Evolutionary conservation across 2,113 vertebrate genomes (phyloP), one percentile per base, ranked within the genome.

Genomic region (Pangasianodon hypophthalmus): DNA sequence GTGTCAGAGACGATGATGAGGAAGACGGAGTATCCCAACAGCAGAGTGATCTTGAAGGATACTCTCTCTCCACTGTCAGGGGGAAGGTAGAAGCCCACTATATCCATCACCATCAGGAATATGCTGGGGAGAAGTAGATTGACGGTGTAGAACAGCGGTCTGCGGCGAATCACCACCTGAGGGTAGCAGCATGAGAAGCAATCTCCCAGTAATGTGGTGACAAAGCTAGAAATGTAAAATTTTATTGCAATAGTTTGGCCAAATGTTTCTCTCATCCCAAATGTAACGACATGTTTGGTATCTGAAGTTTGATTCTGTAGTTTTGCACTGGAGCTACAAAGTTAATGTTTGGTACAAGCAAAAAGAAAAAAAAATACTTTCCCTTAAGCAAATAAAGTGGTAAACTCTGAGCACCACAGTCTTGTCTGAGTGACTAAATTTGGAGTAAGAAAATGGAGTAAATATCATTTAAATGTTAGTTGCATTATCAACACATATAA

Each of bases 1-100:
- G 98, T 99, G 94, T 99, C 98, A 0, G 98, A 99, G 1, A 99
- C 98, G 0, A 99, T 99, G 95, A 99, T 99, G 92, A 99, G 97
- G 94, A 99, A 99, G 91, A 99, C 98, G 0, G 98, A 99, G 94
- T 99, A 99, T 24, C 98, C 98, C 90, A 99, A 95, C 86, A 99
- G 96, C 62, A 99, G 95, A 0, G 98, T 99, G 95, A 99, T 98
- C 95, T 99, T 99, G 95, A 99, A 99, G 86, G 98, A 99, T 67
- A 99, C 98, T 71, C 98, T 96, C 95, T 99, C 98, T 0, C 98
- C 98, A 0, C 98, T 99, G 95, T 99, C 97, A 0, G 98, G 98
- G 0, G 98, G 98, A n/a, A 99, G 94, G 93, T 98, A 99, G 95
- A 99, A 99, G 37, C 98, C 98, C 92, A 98, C 97, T 0, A 99